These are phyloP conservation scores for Pardalotus punctatus DNA, from an alignment of 2,113 vertebrate species.

Conservation along the genomic window DNA sequence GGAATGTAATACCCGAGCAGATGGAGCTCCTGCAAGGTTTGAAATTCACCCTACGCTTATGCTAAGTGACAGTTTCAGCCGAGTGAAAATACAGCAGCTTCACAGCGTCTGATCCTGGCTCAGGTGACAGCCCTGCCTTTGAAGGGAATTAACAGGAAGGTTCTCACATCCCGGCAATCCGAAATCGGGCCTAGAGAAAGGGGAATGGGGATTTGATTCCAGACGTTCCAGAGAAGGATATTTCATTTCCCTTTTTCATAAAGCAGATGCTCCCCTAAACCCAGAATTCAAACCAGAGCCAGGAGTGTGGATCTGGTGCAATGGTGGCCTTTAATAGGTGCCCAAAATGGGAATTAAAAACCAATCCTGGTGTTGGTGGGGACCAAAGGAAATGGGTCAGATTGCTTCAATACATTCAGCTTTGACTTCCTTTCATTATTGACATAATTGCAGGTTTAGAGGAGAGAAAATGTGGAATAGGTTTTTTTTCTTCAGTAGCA, in stretches of 20 bases:
- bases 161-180: neutral
- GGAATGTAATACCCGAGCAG: neutral
- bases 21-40: neutral
- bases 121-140: neutral
- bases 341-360: neutral
- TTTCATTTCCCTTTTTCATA: neutral
- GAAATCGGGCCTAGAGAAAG: neutral
- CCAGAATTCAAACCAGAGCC: neutral
- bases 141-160: neutral
- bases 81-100: neutral
- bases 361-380: accelerated
- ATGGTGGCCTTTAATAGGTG: accelerated
- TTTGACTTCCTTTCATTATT: neutral
- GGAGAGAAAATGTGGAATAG: neutral
- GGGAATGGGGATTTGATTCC: neutral
- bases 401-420: neutral
- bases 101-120: neutral
- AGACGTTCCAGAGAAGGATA: neutral
- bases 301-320: neutral
- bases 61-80: neutral
- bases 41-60: neutral
- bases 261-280: neutral
- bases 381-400: neutral
- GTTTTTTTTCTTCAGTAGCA: neutral
- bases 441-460: neutral